Evolutionary conservation across 1,140 invertebrate species (phyloP), one percentile per base, ranked within the genome.

Genomic region (Lordiphosa clarofinis): DNA sequence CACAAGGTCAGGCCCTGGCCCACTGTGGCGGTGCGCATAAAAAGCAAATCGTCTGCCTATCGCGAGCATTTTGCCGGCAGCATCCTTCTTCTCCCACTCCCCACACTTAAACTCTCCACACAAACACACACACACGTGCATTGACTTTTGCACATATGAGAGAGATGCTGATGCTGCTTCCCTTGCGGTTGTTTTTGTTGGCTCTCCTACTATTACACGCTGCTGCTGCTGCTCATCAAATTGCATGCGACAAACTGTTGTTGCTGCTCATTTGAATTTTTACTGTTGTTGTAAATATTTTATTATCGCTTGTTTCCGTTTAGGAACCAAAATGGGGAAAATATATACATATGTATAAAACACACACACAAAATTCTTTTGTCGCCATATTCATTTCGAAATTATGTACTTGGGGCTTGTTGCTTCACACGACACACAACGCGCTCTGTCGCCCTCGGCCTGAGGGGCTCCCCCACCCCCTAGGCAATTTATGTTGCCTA

Each of bases 261-360:
- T 56, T 60, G 70, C 53, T 47, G 50, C 73, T 54, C 48, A 53
- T 64, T 62, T 62, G 56, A 43, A 42, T 58, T 68, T 56, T 36
- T 65, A 37, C 38, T 69, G 33, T 12, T 59, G 49, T 53, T 86
- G 79, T 86, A 79, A 79, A 84, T 79, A 74, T 79, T 84, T 86
- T 86, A 86, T 79, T 86, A 86, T 79, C 79, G 71, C 67, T 86
- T 68, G 79, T 86, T 86, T 86, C 81, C 79, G 78, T 86, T 84
- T 86, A 82, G 79, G 70, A 84, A 86, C 73, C 73, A 66, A 86
- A 84, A 86, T 64, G 65, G 60, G 65, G 50, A 68, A 42, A 40
- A 31, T 13, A 31, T 43, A 43, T 3, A 8, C 21, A 2, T 11
- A n/a, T n/a, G n/a, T n/a, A n/a, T n/a, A n/a, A n/a, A n/a, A 28